These are phyloP conservation scores for Bembecia ichneumoniformis DNA, from an alignment of 2,888 invertebrate species.

Conservation along the genomic window DNA sequence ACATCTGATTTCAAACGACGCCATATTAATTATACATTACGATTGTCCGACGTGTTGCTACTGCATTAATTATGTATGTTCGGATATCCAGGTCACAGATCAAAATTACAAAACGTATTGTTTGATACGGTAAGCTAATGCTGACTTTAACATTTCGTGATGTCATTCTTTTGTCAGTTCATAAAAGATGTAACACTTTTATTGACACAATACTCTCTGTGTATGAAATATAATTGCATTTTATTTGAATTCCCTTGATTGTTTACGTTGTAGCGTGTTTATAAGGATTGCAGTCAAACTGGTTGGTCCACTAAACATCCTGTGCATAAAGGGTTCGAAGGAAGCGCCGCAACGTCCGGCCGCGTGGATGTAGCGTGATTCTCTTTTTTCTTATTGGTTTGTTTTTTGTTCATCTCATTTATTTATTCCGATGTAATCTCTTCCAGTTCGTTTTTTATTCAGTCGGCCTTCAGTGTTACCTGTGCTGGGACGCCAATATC, in stretches of 20 bases:
- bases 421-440: slow-evolving; percentile 74
- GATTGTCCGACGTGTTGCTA: no score
- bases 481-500: slow-evolving; percentile 62
- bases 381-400: slow-evolving; percentile 63
- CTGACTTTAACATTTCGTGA: slow-evolving; percentile 25
- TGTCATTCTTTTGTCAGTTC: slow-evolving; percentile 27
- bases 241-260: no score
- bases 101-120: slow-evolving; percentile 1
- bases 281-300: not conserved
- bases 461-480: slow-evolving; percentile 72
- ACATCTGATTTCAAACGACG: no score
- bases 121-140: slow-evolving; percentile 22
- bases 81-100: slow-evolving; percentile 4
- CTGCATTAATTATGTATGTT: slow-evolving; percentile 5
- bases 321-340: slow-evolving; percentile 57
- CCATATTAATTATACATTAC: no score
- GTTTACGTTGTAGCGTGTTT: not conserved
- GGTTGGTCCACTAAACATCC: slow-evolving; percentile 26
- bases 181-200: no score
- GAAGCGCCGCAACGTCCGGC: slow-evolving; percentile 73
- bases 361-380: slow-evolving; percentile 70
- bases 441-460: slow-evolving; percentile 72
- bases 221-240: no score
- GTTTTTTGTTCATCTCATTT: slow-evolving; percentile 73
- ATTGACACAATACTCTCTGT: no score